Base-by-base conservation (phyloP, 2,113 vertebrate species). In the Lonchura striata region DNA sequence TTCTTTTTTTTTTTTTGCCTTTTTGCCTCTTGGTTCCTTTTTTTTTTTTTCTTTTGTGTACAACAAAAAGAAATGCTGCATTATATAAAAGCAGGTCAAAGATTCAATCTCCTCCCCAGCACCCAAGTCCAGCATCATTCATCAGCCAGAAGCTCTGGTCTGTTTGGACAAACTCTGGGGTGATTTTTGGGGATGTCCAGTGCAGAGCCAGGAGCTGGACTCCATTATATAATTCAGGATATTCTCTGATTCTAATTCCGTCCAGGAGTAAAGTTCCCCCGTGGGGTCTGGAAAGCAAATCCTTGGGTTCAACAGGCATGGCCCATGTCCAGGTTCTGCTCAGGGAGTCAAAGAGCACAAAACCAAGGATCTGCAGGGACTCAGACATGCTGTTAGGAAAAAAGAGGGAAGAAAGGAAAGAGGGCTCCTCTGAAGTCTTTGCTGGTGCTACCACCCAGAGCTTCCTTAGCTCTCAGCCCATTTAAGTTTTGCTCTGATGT, bases 401-500 rank as follows among this genome's bases (percentile, higher is more conserved):
- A 65, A 53, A 47, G 41, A 57, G 15, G 17, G 7, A 87, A 81
- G 30, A 84, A 75, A 53, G 27, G 15, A 24, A 49, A 25, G 14
- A 93, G 46, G 21, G 8, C 18, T 90, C 19, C n/a, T 86, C 33
- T 93, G 66, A 93, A 82, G 63, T 21, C 65, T 71, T 82, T 85
- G 53, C 56, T 90, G 13, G 35, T 59, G 53, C 24, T 49, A 88
- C n/a, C 53, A 74, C 54, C 41, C 71, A 82, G 8, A 54, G 60
- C 44, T 84, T 86, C 65, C 69, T 78, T 5, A 44, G 82, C 74
- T 61, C 69, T 76, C 88, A 61, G n/a, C 14, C 60, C 44, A 35
- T 46, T 60, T 15, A 25, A 71, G 35, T 30, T 69, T 50, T 33
- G 46, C 88, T 93, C 54, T 88, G 75, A 92, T 86, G 76, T 77